Evolutionary conservation across 2,113 vertebrate genomes (phyloP).

Genomic region (Synodontis membranacea): DNA sequence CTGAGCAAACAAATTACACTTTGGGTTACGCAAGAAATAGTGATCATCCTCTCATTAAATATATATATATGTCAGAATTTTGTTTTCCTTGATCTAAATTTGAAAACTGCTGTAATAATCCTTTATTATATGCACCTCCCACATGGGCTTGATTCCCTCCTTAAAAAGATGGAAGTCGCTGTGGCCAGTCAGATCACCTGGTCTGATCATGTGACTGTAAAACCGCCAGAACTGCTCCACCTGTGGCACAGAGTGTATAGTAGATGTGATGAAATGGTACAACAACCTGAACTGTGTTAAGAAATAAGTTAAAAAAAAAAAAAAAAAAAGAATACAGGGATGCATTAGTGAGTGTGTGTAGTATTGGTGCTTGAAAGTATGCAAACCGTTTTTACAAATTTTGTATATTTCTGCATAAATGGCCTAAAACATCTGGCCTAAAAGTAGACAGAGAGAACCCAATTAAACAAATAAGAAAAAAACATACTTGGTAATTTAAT

Average conservation of each 20-base stretch:
- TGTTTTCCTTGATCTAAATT: neutral
- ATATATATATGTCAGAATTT: neutral
- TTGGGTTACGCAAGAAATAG: neutral
- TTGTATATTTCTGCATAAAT: too few relatives aligned
- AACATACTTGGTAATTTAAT: too few relatives aligned
- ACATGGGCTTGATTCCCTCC: slow-evolving; percentile 84
- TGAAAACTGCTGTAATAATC: neutral
- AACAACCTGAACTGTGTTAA: neutral
- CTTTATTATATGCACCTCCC: slow-evolving; percentile 70
- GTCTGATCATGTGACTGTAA: slow-evolving; percentile 84
- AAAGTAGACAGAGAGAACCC: too few relatives aligned
- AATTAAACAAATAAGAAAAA: too few relatives aligned
- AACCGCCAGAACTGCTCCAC: slow-evolving; percentile 85
- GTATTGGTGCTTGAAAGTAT: too few relatives aligned
- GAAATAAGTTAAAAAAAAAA: too few relatives aligned
- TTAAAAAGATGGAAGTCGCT: slow-evolving; percentile 84
- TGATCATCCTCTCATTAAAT: neutral
- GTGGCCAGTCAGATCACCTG: slow-evolving; percentile 79
- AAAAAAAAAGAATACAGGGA: neutral
- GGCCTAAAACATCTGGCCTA: too few relatives aligned
- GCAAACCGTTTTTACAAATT: too few relatives aligned
- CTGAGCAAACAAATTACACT: neutral
- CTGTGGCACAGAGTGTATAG: slow-evolving; percentile 55
- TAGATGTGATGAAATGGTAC: neutral
- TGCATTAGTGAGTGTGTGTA: neutral